These are phyloP conservation scores for Peromyscus attwateri DNA, from an alignment of 2,797 vertebrate species.

Conservation along the genomic window DNA sequence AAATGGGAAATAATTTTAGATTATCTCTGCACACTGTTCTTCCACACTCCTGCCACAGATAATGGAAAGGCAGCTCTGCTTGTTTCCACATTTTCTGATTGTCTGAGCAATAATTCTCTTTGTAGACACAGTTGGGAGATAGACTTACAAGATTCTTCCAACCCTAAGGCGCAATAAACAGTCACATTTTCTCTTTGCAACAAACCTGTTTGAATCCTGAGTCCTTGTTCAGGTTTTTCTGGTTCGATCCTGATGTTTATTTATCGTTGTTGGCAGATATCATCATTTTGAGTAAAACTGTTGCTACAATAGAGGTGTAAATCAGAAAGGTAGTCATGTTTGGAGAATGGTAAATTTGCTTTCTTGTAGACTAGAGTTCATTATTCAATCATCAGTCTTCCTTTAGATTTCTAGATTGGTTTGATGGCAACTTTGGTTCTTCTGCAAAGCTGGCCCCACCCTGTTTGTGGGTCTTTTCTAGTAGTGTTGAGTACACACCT, in stretches of 20 bases:
- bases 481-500: background rate
- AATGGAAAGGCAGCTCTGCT: slow-evolving; percentile 49
- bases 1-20: slow-evolving; percentile 63
- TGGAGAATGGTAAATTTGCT: slow-evolving; percentile 45
- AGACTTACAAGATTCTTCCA: background rate
- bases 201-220: slow-evolving; percentile 45
- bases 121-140: slow-evolving; percentile 33
- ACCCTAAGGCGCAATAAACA: background rate
- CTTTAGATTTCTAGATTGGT: slow-evolving; percentile 58
- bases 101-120: slow-evolving; percentile 65
- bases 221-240: slow-evolving; percentile 36
- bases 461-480: background rate
- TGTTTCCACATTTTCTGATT: slow-evolving; percentile 66
- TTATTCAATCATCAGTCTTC: slow-evolving; percentile 51
- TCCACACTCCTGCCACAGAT: background rate
- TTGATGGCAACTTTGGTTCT: slow-evolving; percentile 51
- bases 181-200: slow-evolving; percentile 1
- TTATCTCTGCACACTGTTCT: slow-evolving; percentile 43
- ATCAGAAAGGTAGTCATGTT: slow-evolving; percentile 45
- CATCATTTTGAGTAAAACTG: slow-evolving; percentile 49
- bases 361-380: slow-evolving; percentile 17
- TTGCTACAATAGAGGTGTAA: slow-evolving; percentile 51
- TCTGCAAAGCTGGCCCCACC: slow-evolving; percentile 9
- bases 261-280: slow-evolving; percentile 54
- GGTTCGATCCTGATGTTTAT: slow-evolving; percentile 52